phyloP scores from a whole-genome alignment of 2,113 vertebrate species.

The Vicugna pacos region DNA sequence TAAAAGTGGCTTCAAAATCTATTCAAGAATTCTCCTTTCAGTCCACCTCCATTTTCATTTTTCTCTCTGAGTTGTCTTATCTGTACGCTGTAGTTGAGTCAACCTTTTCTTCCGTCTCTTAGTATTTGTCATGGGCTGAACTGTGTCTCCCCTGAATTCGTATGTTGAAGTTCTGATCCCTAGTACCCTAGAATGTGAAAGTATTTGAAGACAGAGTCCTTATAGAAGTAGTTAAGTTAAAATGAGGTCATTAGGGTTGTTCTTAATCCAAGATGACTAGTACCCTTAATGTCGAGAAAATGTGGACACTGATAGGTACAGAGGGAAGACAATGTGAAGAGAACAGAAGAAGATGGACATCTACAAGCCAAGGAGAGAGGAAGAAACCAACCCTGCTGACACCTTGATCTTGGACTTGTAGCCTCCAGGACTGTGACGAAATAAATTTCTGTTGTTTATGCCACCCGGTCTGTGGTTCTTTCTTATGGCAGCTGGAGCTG shows the following conservation, averaged over 20 bases:
- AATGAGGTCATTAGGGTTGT: not conserved
- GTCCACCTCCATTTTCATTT: not conserved
- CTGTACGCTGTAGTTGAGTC: not conserved
- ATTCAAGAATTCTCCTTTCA: not conserved
- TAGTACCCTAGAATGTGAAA: not conserved
- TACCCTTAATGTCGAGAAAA: not conserved
- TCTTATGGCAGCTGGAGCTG: not conserved
- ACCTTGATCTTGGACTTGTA: not conserved
- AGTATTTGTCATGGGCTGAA: not conserved
- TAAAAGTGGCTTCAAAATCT: not conserved
- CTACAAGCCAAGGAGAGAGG: not conserved
- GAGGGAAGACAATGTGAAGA: not conserved
- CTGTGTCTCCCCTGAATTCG: no score
- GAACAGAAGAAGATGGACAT: rapidly evolving
- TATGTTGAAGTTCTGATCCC: not conserved
- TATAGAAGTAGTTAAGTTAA: not conserved
- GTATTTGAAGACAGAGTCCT: not conserved
- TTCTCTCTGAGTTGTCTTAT: not conserved
- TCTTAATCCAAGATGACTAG: not conserved
- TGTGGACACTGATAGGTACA: not conserved
- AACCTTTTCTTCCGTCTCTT: not conserved
- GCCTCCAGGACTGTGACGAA: not conserved
- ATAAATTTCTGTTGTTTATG: no score
- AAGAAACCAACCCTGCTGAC: not conserved
- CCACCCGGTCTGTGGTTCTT: rapidly evolving